These are phyloP conservation scores for Aphaenogaster rudis DNA, from an alignment of 1,140 invertebrate genomes.

Conservation along the genomic window DNA sequence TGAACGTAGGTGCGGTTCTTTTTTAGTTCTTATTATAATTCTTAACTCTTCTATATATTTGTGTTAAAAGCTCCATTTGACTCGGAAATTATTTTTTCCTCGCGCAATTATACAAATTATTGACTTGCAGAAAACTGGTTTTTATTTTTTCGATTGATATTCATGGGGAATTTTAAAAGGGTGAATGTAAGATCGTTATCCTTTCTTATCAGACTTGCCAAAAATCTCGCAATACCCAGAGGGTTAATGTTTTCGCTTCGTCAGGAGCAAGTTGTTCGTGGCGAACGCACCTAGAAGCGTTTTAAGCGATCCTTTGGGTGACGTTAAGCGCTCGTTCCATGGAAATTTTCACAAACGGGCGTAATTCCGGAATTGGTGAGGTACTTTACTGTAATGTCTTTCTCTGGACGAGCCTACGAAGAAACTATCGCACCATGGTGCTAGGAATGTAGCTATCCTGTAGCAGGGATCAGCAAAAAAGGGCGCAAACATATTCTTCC, in stretches of 20 bases:
- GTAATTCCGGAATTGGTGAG: conserved; percentile 46
- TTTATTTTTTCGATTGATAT: not conserved
- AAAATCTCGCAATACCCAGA: conserved; percentile 37
- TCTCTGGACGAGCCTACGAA: conserved; percentile 21
- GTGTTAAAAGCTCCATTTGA: not conserved
- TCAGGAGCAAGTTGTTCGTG: conserved; percentile 37
- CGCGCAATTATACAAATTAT: not conserved
- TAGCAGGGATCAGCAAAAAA: not conserved
- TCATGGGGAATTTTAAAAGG: not conserved
- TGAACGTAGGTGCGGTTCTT: conserved; percentile 2
- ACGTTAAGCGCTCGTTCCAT: conserved; percentile 44
- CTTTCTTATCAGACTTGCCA: conserved; percentile 7
- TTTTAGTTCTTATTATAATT: not conserved
- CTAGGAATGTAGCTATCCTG: not conserved
- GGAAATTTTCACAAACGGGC: conserved; percentile 49
- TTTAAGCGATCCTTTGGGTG: conserved; percentile 55
- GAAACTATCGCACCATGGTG: not conserved
- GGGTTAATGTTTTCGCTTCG: conserved; percentile 48
- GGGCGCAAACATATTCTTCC: not conserved
- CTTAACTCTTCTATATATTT: no score
- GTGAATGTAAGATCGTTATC: not conserved
- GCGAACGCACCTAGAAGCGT: conserved; percentile 37
- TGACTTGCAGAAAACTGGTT: not conserved
- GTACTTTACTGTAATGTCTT: conserved; percentile 35
- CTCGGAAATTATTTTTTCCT: not conserved